Evolutionary conservation across 2,797 vertebrate genomes (phyloP), one percentile per base, ranked within the genome.

Genomic region (Syngnathus acus): DNA sequence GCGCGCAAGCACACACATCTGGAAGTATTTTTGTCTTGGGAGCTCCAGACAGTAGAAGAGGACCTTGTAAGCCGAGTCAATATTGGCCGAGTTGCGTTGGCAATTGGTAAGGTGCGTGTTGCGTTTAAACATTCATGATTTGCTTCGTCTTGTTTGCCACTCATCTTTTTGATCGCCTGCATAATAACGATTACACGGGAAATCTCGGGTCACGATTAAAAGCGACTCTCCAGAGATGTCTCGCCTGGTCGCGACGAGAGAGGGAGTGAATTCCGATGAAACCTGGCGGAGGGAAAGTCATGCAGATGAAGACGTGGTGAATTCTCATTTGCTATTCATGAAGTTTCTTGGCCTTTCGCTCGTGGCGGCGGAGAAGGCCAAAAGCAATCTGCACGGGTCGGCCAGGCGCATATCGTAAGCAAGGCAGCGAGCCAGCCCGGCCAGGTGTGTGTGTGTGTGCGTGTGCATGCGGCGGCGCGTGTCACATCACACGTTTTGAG

Each of bases 291-390:
- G 65, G 66, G 66, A 32, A 32, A 69, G 71, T 75, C 82, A 85
- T 86, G 83, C 80, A 82, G 76, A 83, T 79, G 76, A 69, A 79
- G 79, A 73, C 64, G 68, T 61, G 69, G 70, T 40, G 72, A 75
- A 74, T 72, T 67, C 78, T 88, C 78, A 80, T 84, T 79, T 75
- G 71, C 68, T 80, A 87, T 84, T 84, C 85, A 86, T 84, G 84
- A 83, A 82, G 65, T 80, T 84, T 80, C 72, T 47, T 72, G 80
- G 79, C 82, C 80, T 81, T 84, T 59, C 8, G 73, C 75, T 79
- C 61, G 76, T 74, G 66, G 69, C 71, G 80, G 70, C 72, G 63
- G 17, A 16, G 68, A 59, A 47, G 67, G 77, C 72, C 78, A 80
- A 70, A 60, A 78, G 71, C 68, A 79, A 76, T 75, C 79, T 73